Percentiles rank a stretch among this genome's conserved stretches.
These are phyloP conservation scores for Aelia acuminata DNA, from an alignment of 2,888 invertebrate genomes.

Conservation along the genomic window DNA sequence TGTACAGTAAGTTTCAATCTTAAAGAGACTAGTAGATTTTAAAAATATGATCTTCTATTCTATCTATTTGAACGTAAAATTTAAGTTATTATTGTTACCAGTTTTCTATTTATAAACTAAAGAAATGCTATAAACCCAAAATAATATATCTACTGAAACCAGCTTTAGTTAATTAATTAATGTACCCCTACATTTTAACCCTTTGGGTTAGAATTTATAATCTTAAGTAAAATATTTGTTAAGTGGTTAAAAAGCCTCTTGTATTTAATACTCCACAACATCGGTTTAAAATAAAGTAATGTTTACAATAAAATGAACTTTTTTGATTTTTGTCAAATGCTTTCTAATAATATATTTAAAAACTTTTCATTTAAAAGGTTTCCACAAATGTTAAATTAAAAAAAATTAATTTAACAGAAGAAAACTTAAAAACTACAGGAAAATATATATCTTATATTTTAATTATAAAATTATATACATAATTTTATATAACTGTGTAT, in stretches of 20 bases:
- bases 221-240: no score
- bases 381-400: not conserved
- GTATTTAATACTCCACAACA: no score
- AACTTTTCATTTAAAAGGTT: not conserved
- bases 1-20: not conserved
- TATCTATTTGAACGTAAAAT: not conserved
- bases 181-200: no score
- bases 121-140: not conserved
- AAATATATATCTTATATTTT: not conserved
- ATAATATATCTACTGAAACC: no score
- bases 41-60: not conserved
- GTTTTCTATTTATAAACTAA: no score
- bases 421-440: not conserved
- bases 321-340: not conserved
- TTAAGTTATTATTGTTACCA: not conserved
- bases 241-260: no score
- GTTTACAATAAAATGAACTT: not conserved
- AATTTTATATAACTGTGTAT: no score
- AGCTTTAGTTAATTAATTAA: no score
- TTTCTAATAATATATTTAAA: not conserved
- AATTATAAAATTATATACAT: no score
- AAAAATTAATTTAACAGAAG: not conserved
- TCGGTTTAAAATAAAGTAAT: not conserved
- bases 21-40: not conserved
- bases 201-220: no score